A percentile compares a stretch with the other conserved stretches of the same genome.
Evolutionary conservation across 2,888 invertebrate species (phyloP).

Genomic region (Ctena decussata): DNA sequence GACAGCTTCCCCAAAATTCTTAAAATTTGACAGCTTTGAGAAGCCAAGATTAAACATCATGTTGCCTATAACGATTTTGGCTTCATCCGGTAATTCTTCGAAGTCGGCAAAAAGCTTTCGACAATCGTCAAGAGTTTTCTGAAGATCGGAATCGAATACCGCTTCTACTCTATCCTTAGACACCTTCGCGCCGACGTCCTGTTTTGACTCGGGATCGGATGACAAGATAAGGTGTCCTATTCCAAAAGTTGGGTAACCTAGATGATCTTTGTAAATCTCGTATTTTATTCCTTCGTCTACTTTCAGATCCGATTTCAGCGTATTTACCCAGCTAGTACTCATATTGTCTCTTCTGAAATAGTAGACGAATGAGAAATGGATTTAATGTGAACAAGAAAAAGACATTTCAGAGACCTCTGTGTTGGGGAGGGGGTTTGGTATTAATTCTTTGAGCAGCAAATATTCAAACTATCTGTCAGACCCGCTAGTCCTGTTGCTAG

Average conservation of each 20-base stretch:
- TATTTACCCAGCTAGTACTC: not conserved
- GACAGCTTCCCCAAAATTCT: slow-evolving; percentile 15
- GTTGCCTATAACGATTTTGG: slow-evolving; percentile 24
- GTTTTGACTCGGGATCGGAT: slow-evolving; percentile 17
- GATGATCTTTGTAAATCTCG: slow-evolving; percentile 25
- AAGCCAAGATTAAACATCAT: slow-evolving; percentile 34
- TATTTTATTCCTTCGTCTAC: slow-evolving; percentile 26
- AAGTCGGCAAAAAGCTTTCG: not conserved
- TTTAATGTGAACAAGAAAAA: too few relatives aligned
- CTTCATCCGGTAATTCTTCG: slow-evolving; percentile 18
- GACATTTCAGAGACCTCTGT: too few relatives aligned
- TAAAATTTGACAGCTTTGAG: slow-evolving; percentile 2
- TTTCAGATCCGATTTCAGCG: slow-evolving; percentile 18
- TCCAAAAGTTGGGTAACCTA: slow-evolving; percentile 18
- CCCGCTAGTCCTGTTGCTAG: too few relatives aligned
- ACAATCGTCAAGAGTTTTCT: not conserved
- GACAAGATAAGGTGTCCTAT: slow-evolving; percentile 25
- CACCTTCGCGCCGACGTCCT: not conserved
- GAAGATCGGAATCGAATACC: slow-evolving; percentile 1
- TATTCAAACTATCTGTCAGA: too few relatives aligned
- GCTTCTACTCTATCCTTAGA: slow-evolving; percentile 9
- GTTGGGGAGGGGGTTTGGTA: too few relatives aligned
- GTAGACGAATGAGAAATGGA: too few relatives aligned
- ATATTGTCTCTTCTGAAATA: not conserved
- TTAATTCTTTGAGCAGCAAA: too few relatives aligned